Conservation (phyloP, 2,797 vertebrate genomes). For the Knipowitschia caucasica region DNA sequence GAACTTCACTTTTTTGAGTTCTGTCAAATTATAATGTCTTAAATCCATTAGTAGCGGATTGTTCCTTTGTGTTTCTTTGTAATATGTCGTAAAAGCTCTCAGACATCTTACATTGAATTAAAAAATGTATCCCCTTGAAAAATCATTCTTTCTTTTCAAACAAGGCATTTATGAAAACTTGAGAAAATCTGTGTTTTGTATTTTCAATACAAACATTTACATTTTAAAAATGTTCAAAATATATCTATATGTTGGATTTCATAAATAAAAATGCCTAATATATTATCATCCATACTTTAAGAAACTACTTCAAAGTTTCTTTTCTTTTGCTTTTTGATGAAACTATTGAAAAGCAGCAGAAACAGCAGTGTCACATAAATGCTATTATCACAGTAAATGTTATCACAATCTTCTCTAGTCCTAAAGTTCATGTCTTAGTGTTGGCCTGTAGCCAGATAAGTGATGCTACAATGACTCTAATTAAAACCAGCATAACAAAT, state of each 20-base stretch:
- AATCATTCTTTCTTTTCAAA: background rate
- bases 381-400: background rate
- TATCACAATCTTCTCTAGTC: background rate
- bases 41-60: constrained; percentile 14
- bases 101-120: background rate
- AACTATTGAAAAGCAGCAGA: background rate
- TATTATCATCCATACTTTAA: no score
- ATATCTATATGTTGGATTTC: no score
- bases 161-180: no score
- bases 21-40: constrained; percentile 5
- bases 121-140: no score
- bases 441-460: constrained; percentile 2
- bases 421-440: background rate
- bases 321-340: no score
- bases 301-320: no score
- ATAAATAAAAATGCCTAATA: no score
- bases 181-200: no score
- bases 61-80: constrained; percentile 18
- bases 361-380: background rate
- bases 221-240: no score
- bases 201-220: no score
- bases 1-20: background rate
- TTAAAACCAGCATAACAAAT: constrained; percentile 1
- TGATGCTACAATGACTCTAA: constrained; percentile 13
- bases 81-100: background rate